Percentiles rank a stretch among this genome's conserved stretches.
Conservation (phyloP, 2,888 invertebrate species). For the Coleophora flavipennella region DNA sequence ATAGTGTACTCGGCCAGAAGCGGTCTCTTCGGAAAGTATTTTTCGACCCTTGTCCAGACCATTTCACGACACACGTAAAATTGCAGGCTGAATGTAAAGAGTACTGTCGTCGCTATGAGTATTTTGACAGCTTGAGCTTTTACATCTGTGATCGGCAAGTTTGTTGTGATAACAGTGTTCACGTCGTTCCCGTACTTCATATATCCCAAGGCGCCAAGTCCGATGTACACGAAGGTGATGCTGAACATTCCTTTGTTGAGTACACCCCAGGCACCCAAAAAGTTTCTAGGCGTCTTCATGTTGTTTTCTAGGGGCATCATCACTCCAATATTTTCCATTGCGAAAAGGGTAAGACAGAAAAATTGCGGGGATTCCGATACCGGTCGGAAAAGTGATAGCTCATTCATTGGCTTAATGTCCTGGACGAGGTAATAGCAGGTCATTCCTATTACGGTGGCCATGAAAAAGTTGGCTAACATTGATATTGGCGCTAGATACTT, state of each 20-base stretch:
- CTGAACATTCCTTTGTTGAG: conserved; percentile 89
- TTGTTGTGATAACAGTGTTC: no score
- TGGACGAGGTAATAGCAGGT: conserved; percentile 83
- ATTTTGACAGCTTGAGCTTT: no score
- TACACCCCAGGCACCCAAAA: conserved; percentile 81
- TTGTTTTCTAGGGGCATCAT: conserved; percentile 90
- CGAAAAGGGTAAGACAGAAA: no score
- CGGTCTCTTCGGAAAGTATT: conserved; percentile 72
- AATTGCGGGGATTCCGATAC: no score
- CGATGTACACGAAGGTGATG: conserved; percentile 78
- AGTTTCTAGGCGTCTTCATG: conserved; percentile 84
- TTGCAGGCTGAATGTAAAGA: conserved; percentile 91
- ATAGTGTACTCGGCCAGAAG: conserved; percentile 67
- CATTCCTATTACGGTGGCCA: conserved; percentile 82
- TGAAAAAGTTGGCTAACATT: conserved; percentile 86
- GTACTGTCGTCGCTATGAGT: conserved; percentile 84
- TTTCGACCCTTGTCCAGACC: conserved; percentile 81
- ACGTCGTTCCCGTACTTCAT: no score
- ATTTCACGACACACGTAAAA: conserved; percentile 92
- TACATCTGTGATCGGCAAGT: no score
- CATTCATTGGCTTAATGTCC: no score
- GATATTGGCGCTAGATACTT: conserved; percentile 88
- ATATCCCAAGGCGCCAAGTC: no score
- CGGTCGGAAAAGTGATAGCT: no score
- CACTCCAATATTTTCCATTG: no score